These are phyloP conservation scores for Eurystomus glaucurus DNA, from an alignment of 2,797 vertebrate species.

Conservation along the genomic window DNA sequence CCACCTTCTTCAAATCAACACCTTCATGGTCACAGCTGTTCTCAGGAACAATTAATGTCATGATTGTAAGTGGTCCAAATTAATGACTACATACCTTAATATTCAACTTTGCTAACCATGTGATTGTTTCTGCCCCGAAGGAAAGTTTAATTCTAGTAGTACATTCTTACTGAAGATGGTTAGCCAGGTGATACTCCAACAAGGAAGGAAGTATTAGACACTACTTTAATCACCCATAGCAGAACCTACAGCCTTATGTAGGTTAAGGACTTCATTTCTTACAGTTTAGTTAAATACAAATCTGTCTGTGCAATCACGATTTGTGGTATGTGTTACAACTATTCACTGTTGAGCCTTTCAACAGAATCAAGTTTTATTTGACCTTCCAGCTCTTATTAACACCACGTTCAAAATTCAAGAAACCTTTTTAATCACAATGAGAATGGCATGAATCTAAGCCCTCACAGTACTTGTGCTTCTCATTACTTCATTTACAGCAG, in stretches of 20 bases:
- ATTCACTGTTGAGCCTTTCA: background rate
- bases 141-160: background rate
- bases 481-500: background rate
- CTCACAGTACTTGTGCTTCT: background rate
- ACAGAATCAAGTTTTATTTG: background rate
- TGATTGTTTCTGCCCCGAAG: background rate
- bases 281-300: background rate
- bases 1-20: background rate
- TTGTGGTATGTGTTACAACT: background rate
- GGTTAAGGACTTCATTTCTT: background rate
- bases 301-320: background rate
- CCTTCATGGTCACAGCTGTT: background rate
- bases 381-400: background rate
- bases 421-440: background rate
- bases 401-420: background rate
- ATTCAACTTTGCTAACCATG: background rate
- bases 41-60: background rate
- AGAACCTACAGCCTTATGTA: background rate
- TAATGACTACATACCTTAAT: background rate
- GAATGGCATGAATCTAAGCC: background rate
- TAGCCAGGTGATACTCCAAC: fast-evolving
- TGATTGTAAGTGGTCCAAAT: background rate
- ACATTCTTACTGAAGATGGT: background rate
- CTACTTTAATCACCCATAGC: background rate
- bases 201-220: background rate